Conservation (phyloP, 2,888 invertebrate species). For the Spodoptera littoralis region DNA sequence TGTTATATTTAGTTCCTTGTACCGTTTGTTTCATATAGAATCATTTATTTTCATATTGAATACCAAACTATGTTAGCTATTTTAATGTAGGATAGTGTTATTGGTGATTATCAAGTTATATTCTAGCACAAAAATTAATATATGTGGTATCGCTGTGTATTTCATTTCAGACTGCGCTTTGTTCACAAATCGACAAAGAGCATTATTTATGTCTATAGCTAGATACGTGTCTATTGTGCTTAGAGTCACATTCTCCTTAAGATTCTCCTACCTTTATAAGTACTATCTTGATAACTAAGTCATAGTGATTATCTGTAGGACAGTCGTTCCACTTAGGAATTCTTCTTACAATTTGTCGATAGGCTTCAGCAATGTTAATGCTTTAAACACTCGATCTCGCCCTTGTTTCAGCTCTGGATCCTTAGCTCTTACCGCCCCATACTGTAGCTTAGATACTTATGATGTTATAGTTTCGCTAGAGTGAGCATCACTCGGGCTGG, state of each 20-base stretch:
- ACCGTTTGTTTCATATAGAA: slow-evolving; percentile 28
- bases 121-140: slow-evolving; percentile 66
- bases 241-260: slow-evolving; percentile 70
- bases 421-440: slow-evolving; percentile 60
- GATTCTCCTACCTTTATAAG: slow-evolving; percentile 76
- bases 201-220: slow-evolving; percentile 56
- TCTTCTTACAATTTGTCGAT: slow-evolving; percentile 69
- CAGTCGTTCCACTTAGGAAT: slow-evolving; percentile 71
- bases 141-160: slow-evolving; percentile 49
- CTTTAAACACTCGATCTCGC: slow-evolving; percentile 82
- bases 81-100: slow-evolving; percentile 47
- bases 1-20: slow-evolving; percentile 60
- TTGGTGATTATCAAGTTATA: slow-evolving; percentile 48
- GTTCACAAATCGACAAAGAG: slow-evolving; percentile 48
- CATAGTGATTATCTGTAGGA: slow-evolving; percentile 78
- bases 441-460: slow-evolving; percentile 66
- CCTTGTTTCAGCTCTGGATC: slow-evolving; percentile 70
- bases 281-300: slow-evolving; percentile 82
- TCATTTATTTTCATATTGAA: slow-evolving; percentile 43
- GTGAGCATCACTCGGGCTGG: slow-evolving; percentile 42
- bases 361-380: slow-evolving; percentile 76
- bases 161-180: slow-evolving; percentile 51
- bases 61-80: slow-evolving; percentile 43
- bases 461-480: slow-evolving; percentile 51
- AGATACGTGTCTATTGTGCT: slow-evolving; percentile 69